phyloP scores from a whole-genome alignment of 2,888 invertebrate genomes.

The Apodemia hepburni region DNA sequence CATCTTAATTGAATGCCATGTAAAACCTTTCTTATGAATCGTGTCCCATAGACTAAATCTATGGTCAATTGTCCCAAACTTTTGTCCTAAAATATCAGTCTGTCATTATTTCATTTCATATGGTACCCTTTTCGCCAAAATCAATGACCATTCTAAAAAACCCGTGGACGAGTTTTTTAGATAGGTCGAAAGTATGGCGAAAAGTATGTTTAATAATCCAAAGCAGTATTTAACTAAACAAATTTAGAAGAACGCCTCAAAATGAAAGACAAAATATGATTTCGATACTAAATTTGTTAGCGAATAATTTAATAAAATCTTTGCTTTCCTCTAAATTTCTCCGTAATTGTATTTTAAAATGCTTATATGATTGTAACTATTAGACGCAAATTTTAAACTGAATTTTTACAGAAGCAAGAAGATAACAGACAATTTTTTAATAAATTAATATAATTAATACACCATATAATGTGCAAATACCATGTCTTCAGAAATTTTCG shows the following conservation, averaged over 20 bases:
- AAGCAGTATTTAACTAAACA: background rate
- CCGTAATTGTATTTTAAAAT: no score
- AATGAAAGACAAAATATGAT: background rate
- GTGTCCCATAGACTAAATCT: background rate
- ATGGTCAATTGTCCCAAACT: constrained; percentile 13
- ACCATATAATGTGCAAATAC: no score
- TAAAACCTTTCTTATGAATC: background rate
- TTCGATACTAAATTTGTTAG: background rate
- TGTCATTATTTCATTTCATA: constrained; percentile 16
- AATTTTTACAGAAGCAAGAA: no score
- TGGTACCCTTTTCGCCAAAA: background rate
- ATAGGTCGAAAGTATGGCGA: background rate
- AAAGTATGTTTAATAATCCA: background rate
- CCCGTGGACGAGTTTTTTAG: no score
- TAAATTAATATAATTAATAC: no score
- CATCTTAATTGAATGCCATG: background rate
- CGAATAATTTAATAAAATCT: background rate
- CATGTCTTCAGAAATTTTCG: no score
- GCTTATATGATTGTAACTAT: no score
- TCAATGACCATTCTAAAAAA: background rate
- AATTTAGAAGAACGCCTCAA: background rate
- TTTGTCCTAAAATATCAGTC: constrained; percentile 28
- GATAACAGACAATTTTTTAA: no score
- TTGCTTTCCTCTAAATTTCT: no score
- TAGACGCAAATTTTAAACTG: no score